A percentile compares a stretch with the other conserved stretches of the same genome.
These are phyloP conservation scores for Nymphicus hollandicus DNA, from an alignment of 2,113 vertebrate species.

Conservation along the genomic window DNA sequence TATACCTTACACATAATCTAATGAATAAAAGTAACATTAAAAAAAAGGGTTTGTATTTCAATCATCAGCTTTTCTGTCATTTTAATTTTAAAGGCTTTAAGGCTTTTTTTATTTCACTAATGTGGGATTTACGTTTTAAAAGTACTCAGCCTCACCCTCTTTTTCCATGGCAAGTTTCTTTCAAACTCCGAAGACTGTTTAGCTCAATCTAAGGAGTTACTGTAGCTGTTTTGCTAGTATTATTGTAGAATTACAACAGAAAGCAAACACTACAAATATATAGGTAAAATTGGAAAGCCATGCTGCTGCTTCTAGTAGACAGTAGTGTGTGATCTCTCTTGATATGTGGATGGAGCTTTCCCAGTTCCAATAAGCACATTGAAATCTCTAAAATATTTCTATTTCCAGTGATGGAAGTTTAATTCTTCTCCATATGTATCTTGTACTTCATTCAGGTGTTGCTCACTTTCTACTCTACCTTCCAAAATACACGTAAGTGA, in stretches of 20 bases:
- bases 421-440: constrained; percentile 11
- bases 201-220: neutral
- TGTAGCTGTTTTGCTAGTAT: neutral
- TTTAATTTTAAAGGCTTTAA: neutral
- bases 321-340: neutral
- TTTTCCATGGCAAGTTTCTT: neutral
- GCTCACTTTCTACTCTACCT: constrained; percentile 13
- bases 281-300: neutral
- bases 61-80: neutral
- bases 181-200: neutral
- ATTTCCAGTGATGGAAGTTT: constrained; percentile 32
- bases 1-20: neutral
- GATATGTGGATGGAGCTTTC: neutral
- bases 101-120: neutral
- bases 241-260: neutral
- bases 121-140: neutral
- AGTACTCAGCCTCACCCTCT: neutral
- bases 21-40: neutral
- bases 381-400: constrained; percentile 32
- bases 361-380: neutral
- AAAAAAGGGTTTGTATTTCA: neutral
- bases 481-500: neutral
- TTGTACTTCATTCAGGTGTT: constrained; percentile 1
- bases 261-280: neutral
- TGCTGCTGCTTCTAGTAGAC: neutral